Evolutionary conservation across 2,113 vertebrate genomes (phyloP), one percentile per base, ranked within the genome.

Genomic region (Anarrhichthys ocellatus): DNA sequence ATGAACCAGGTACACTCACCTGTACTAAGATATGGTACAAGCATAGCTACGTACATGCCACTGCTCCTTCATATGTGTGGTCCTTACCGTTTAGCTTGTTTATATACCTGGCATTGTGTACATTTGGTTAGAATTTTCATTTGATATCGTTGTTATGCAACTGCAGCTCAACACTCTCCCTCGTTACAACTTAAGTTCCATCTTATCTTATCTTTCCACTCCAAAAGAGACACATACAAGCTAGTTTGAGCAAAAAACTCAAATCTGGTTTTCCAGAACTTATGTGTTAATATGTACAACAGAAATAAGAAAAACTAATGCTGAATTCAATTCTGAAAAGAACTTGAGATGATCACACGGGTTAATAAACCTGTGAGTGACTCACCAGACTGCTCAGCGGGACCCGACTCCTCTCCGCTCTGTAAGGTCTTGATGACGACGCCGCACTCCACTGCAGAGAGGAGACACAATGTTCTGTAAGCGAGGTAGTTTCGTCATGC

Each of bases 371-470:
- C 50, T 54, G 50, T 10, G 50, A 15, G 58, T 22, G 72, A 20
- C 85, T 73, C 70, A 95, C 95, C 94, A 1, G 93, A 85, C 18
- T 84, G 91, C 70, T 94, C 93, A 15, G 95, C 95, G 22, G 90
- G 56, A 80, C 90, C 84, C 9, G 83, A 78, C 85, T 96, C 96
- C 4, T 93, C 94, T 54, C 85, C 87, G 52, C 90, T 93, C 90
- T 95, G 93, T 81, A 94, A 70, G 13, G 96, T 96, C 94, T 96
- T 98, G 76, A 97, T 97, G 83, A 96, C 95, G 24, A 98, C 93
- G 0, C 97, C 97, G 81, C 95, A 96, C 91, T 99, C 98, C 91
- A 98, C 97, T 97, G 89, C 18, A 88, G n/a, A 73, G 44, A 84
- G 92, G 85, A 42, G 88, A 93, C 63, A 83, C 0, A 38, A 22